phyloP scores from a whole-genome alignment of 2,888 invertebrate genomes.

The Micoletzkya japonica region DNA sequence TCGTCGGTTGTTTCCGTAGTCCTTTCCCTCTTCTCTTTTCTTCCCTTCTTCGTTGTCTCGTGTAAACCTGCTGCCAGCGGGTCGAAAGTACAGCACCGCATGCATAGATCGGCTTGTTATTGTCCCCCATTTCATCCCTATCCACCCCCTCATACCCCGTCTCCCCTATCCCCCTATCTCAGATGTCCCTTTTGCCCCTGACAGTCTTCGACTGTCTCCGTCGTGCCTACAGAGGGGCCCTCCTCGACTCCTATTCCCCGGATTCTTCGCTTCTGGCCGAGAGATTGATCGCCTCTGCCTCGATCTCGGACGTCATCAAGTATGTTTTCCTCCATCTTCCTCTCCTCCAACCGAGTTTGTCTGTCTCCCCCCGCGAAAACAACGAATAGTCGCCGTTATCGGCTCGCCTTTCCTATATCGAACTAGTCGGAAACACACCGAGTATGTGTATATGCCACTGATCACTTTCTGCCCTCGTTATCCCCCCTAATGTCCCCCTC shows the following conservation, averaged over 20 bases:
- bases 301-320: slow-evolving; percentile 10
- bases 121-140: not conserved
- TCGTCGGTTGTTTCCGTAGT: not conserved
- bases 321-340: too few species aligned
- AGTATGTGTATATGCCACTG: too few species aligned
- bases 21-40: not conserved
- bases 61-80: not conserved
- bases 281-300: slow-evolving; percentile 10
- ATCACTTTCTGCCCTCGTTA: too few species aligned
- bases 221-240: slow-evolving; percentile 4
- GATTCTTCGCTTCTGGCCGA: slow-evolving; percentile 2
- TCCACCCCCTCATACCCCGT: not conserved
- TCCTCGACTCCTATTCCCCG: slow-evolving; percentile 6
- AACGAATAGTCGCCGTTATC: too few species aligned
- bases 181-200: slow-evolving; percentile 24
- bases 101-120: not conserved
- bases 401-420: too few species aligned
- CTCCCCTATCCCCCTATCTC: not conserved
- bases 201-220: slow-evolving; percentile 27
- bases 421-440: too few species aligned
- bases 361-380: too few species aligned
- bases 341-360: too few species aligned
- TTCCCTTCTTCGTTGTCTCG: not conserved
- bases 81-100: not conserved
- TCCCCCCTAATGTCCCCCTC: not conserved